Evolutionary conservation across 2,113 vertebrate species (phyloP).

Genomic region (Pterocles burchelli): DNA sequence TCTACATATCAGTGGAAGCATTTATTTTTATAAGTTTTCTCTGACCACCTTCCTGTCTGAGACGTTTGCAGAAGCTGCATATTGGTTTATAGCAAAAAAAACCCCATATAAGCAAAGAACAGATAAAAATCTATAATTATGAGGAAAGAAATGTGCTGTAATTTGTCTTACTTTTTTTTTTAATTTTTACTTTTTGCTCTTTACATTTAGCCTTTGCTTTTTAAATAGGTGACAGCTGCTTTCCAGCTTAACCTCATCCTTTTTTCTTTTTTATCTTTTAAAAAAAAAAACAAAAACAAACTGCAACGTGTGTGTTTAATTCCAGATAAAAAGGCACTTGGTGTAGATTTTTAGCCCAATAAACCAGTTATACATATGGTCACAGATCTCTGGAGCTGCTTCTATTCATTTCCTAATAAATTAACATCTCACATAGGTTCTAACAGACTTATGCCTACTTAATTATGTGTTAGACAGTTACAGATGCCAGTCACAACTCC

Average conservation of each 20-base stretch:
- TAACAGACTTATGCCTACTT: not conserved
- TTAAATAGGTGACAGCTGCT: not conserved
- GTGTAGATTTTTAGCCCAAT: not conserved
- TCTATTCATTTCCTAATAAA: not conserved
- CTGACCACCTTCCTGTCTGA: not conserved
- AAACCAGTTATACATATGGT: not conserved
- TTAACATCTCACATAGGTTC: not conserved
- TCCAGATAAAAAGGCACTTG: not conserved
- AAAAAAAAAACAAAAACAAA: too few relatives aligned
- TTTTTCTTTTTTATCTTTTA: not conserved
- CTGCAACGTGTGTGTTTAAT: not conserved
- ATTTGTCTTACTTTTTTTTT: not conserved
- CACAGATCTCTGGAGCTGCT: not conserved
- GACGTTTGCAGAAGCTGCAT: not conserved
- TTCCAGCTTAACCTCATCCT: not conserved
- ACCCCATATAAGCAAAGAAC: not conserved
- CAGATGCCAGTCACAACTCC: not conserved
- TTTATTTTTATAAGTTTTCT: not conserved
- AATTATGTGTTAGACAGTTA: not conserved
- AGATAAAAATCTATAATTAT: not conserved
- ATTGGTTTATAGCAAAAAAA: not conserved
- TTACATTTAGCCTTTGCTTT: not conserved
- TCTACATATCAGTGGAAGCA: not conserved
- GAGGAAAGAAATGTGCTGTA: not conserved
- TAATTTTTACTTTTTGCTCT: not conserved